phyloP scores from a whole-genome alignment of 2,888 invertebrate species.

The Hirtodrosophila alboralis region DNA sequence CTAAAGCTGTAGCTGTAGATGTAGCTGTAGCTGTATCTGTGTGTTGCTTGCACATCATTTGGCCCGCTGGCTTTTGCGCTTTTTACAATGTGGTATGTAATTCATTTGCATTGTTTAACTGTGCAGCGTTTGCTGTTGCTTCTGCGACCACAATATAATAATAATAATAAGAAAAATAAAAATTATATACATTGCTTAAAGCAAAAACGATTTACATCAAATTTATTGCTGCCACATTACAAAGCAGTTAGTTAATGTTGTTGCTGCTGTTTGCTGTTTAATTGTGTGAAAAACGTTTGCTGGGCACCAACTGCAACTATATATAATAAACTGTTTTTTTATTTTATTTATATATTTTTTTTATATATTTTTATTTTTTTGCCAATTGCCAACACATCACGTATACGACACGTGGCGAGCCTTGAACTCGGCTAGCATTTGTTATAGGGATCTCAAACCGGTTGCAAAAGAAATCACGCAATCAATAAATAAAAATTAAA shows the following conservation, averaged over 20 bases:
- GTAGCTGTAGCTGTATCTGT: conserved; percentile 23
- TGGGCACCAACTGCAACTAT: conserved; percentile 24
- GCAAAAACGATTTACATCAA: conserved; percentile 76
- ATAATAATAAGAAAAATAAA: too few species aligned
- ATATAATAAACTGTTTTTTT: too few species aligned
- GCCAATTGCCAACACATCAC: conserved; percentile 58
- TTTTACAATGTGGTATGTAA: conserved; percentile 58
- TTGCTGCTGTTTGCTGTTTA: conserved; percentile 52
- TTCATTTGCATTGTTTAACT: conserved; percentile 79
- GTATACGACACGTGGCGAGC: conserved; percentile 76
- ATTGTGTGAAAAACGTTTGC: conserved; percentile 72
- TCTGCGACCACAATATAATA: conserved; percentile 58
- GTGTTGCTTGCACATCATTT: conserved; percentile 68
- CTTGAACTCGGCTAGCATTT: conserved; percentile 70
- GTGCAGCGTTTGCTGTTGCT: conserved; percentile 73
- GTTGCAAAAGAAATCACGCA: conserved; percentile 42
- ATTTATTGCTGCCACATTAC: conserved; percentile 80
- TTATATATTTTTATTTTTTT: too few species aligned
- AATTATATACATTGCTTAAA: conserved; percentile 46
- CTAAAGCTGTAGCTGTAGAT: conserved; percentile 12
- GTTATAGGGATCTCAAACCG: conserved; percentile 43
- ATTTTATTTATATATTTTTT: too few species aligned
- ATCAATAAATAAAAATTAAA: conserved; percentile 8
- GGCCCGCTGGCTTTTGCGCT: conserved; percentile 35
- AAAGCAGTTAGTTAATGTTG: conserved; percentile 69